phyloP scores from a whole-genome alignment of 2,888 invertebrate genomes.

The Morpho helenor region DNA sequence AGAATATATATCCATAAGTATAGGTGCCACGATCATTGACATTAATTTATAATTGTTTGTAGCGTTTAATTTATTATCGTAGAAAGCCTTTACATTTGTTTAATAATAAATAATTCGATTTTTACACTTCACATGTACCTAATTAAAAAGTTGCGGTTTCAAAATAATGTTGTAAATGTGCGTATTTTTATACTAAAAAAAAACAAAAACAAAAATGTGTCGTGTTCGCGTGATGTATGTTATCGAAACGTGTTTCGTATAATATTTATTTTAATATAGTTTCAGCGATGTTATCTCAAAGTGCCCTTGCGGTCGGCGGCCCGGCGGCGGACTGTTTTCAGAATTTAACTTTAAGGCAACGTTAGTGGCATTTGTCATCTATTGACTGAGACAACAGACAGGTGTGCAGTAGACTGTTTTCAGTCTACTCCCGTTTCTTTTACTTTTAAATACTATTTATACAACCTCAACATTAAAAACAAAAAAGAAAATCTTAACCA shows the following conservation, averaged over 20 bases:
- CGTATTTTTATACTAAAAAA: slow-evolving; percentile 32
- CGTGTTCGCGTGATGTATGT: slow-evolving; percentile 40
- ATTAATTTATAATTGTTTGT: slow-evolving; percentile 1
- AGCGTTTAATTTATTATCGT: slow-evolving; percentile 12
- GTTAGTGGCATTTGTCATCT: slow-evolving; percentile 25
- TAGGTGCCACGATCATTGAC: slow-evolving; percentile 27
- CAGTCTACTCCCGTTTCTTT: background rate
- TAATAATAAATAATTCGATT: slow-evolving; percentile 12
- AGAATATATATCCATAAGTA: slow-evolving; percentile 14
- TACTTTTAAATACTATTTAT: background rate
- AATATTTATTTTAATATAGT: slow-evolving; percentile 37
- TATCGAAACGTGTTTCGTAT: slow-evolving; percentile 27
- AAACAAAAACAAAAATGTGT: slow-evolving; percentile 28
- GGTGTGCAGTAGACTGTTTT: background rate
- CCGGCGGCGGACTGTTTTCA: slow-evolving; percentile 70
- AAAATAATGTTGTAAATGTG: slow-evolving; percentile 30
- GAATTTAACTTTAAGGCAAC: slow-evolving; percentile 68
- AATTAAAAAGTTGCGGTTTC: slow-evolving; percentile 28
- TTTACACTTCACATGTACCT: slow-evolving; percentile 24
- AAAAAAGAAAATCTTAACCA: background rate
- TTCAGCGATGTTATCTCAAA: slow-evolving; percentile 62
- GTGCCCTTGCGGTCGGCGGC: slow-evolving; percentile 73
- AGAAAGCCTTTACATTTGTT: slow-evolving; percentile 8
- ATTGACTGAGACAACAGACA: background rate
- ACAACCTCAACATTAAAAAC: background rate